These are phyloP conservation scores for Leucoraja ocellata DNA, from an alignment of 2,797 vertebrate species.

Conservation along the genomic window DNA sequence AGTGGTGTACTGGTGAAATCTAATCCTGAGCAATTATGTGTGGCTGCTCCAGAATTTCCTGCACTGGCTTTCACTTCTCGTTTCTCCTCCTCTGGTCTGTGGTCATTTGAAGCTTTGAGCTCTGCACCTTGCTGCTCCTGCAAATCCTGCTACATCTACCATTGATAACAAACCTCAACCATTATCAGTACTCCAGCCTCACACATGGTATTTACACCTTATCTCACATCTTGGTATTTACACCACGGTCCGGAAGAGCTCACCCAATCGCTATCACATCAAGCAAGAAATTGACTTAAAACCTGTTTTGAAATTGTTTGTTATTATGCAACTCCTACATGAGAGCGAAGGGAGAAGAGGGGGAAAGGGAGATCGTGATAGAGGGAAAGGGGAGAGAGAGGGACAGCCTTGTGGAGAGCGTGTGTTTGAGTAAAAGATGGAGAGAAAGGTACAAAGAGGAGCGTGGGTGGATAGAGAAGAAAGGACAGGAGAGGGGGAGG, in stretches of 20 bases:
- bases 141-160: too few species aligned
- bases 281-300: neutral
- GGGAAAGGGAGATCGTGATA: neutral
- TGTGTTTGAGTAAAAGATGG: neutral
- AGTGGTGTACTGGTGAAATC: too few species aligned
- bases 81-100: too few species aligned
- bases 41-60: too few species aligned
- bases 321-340: neutral
- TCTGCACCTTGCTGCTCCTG: too few species aligned
- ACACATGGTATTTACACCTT: neutral
- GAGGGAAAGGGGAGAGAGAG: too few species aligned
- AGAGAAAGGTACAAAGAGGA: neutral
- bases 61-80: too few species aligned
- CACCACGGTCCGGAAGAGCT: neutral
- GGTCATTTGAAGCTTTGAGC: too few species aligned
- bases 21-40: too few species aligned
- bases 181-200: neutral
- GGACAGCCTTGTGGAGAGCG: too few species aligned
- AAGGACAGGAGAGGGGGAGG: neutral
- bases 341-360: neutral
- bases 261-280: neutral
- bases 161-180: neutral
- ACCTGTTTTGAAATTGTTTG: neutral
- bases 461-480: neutral
- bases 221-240: neutral